A percentile compares a stretch with the other conserved stretches of the same genome.
phyloP scores from a whole-genome alignment of 37 sponge, comb jelly and placozoan species.

The Theonella swinhoei region DNA sequence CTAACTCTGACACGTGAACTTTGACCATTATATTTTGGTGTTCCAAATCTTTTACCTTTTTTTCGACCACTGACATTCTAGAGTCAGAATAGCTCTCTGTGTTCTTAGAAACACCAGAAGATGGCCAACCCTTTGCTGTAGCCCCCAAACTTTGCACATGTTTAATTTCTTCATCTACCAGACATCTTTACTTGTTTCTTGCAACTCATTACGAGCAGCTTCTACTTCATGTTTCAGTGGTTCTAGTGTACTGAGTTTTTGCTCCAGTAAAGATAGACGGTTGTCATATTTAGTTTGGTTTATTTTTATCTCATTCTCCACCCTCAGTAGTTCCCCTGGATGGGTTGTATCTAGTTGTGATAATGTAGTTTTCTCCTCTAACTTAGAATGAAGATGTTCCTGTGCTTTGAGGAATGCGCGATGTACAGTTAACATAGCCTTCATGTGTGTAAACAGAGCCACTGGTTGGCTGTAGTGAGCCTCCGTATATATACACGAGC shows the following conservation, averaged over 20 bases:
- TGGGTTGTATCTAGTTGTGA: not conserved
- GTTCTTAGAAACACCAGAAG: not conserved
- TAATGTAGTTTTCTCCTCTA: not conserved
- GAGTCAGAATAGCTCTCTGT: not conserved
- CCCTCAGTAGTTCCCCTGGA: not conserved
- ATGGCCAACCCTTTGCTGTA: not conserved
- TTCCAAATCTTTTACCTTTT: conserved; percentile 57
- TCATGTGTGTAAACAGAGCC: not conserved
- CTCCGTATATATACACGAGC: too few species aligned
- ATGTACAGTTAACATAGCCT: too few species aligned
- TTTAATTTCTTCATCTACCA: not conserved
- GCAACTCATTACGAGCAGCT: not conserved
- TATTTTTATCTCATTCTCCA: not conserved
- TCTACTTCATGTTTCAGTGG: not conserved
- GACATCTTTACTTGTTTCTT: not conserved
- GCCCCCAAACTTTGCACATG: not conserved
- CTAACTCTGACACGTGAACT: conserved; percentile 72
- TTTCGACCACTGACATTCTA: conserved; percentile 22
- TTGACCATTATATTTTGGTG: conserved; percentile 31
- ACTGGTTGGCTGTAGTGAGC: not conserved
- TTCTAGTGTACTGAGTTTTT: not conserved
- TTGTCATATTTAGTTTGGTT: not conserved
- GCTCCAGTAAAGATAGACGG: not conserved
- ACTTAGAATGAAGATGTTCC: not conserved
- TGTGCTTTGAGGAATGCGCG: not conserved